These are phyloP conservation scores for Panagrolaimus sp. DNA, from an alignment of 1,140 invertebrate genomes.

Conservation along the genomic window DNA sequence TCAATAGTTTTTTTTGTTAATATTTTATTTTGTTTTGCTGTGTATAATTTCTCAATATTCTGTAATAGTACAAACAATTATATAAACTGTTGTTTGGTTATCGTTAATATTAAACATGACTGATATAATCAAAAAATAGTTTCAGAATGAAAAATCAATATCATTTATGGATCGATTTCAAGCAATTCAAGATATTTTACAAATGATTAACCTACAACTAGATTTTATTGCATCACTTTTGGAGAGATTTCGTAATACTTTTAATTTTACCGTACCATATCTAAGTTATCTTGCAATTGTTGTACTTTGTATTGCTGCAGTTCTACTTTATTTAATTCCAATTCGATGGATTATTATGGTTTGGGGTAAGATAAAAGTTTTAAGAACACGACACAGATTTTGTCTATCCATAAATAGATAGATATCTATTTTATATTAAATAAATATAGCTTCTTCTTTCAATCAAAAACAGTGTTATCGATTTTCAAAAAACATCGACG, in stretches of 20 bases:
- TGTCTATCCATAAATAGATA: no score
- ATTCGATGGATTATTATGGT: constrained; percentile 80
- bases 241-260: constrained; percentile 64
- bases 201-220: constrained; percentile 38
- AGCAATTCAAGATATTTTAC: constrained; percentile 45
- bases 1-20: no score
- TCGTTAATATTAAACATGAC: no score
- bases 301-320: constrained; percentile 59
- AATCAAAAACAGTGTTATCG: no score
- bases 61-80: background rate
- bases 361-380: constrained; percentile 68
- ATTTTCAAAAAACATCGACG: no score
- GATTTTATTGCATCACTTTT: constrained; percentile 49
- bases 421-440: no score
- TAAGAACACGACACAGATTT: no score
- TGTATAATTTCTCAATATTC: background rate
- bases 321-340: constrained; percentile 83
- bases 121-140: no score
- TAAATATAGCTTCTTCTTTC: no score
- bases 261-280: constrained; percentile 95
- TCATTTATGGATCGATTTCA: background rate
- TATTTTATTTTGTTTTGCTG: background rate
- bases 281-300: constrained; percentile 81
- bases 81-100: no score
- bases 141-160: no score